Evolutionary conservation across 1,140 invertebrate genomes (phyloP), one percentile per base, ranked within the genome.

Genomic region (Zaprionus lachaisei): DNA sequence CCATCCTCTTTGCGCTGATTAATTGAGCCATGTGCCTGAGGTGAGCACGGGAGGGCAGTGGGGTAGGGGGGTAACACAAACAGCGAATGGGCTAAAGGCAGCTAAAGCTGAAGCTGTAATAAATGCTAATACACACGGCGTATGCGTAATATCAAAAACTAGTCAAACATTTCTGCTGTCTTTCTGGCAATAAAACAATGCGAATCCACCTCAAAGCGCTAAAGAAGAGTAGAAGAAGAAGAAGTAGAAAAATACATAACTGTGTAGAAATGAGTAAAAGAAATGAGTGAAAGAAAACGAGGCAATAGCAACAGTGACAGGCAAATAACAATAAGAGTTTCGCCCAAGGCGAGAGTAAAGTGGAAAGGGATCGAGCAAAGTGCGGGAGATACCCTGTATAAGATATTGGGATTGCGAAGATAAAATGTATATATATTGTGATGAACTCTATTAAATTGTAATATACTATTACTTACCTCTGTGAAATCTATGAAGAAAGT

Each of bases 1-100:
- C 57, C 49, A 47, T 69, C 51, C 67, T 77, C 55, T 75, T 87
- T 80, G 58, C 65, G 62, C 77, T 91, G 86, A 92, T 92, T 92
- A 92, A 92, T 91, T 92, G 83, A 91, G 81, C 69, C 68, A 91
- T 92, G 68, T 67, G 70, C 77, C 79, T n/a, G 4, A 51, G 44
- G 44, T n/a, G 2, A 38, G 31, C 14, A 55, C 14, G 11, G 38
- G 2, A 7, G 7, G 15, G 37, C 9, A 47, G 11, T 7, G 41
- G 41, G 28, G 6, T 31, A 28, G n/a, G 51, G 24, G 24, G 9
- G 38, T 28, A 65, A 44, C 66, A 41, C 17, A 37, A 15, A 34
- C 31, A 49, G 70, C 41, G 12, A 37, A 34, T 1, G 14, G n/a
- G 12, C 61, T 3, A 17, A n/a, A 38, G 12, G 37, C 2, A 15